Conservation (phyloP, 2,797 vertebrate species). For the Fundulus diaphanus region DNA sequence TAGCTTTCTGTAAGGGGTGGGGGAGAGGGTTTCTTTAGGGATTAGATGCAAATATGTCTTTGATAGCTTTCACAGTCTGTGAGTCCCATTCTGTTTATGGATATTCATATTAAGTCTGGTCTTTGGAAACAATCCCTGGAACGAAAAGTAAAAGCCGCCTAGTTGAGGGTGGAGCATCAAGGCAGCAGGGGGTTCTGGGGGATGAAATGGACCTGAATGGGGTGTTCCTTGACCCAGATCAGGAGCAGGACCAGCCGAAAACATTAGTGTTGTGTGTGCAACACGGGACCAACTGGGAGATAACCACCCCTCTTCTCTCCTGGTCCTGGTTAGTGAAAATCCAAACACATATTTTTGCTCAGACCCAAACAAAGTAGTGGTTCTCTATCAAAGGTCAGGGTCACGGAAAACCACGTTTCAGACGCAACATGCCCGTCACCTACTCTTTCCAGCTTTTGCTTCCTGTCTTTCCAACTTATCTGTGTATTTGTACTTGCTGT, state of each 20-base stretch:
- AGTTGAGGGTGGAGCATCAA: conserved; percentile 56
- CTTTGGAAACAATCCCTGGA: conserved; percentile 80
- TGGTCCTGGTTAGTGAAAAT: conserved; percentile 12
- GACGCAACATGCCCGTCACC: conserved; percentile 61
- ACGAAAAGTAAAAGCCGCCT: conserved; percentile 68
- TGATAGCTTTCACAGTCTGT: conserved; percentile 85
- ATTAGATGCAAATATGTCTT: conserved; percentile 88
- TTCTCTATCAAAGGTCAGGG: conserved; percentile 33
- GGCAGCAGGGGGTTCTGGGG: conserved; percentile 71
- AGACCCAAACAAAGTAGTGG: conserved; percentile 31
- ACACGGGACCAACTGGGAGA: conserved; percentile 34
- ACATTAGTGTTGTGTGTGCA: conserved; percentile 39
- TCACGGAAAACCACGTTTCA: conserved; percentile 43
- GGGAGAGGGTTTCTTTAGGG: conserved; percentile 73
- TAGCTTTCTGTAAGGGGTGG: conserved; percentile 63
- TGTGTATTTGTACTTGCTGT: conserved; percentile 47
- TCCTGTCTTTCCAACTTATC: conserved; percentile 52
- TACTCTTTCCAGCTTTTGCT: conserved; percentile 5
- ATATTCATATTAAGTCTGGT: conserved; percentile 84
- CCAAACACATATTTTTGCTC: conserved; percentile 31
- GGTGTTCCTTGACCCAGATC: conserved; percentile 69
- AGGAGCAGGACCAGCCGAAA: conserved; percentile 62
- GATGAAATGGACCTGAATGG: conserved; percentile 71
- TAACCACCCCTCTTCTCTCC: conserved; percentile 16
- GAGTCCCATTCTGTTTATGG: conserved; percentile 82